Evolutionary conservation across 2,888 invertebrate genomes (phyloP).

Genomic region (Eristalinus sepulchralis): DNA sequence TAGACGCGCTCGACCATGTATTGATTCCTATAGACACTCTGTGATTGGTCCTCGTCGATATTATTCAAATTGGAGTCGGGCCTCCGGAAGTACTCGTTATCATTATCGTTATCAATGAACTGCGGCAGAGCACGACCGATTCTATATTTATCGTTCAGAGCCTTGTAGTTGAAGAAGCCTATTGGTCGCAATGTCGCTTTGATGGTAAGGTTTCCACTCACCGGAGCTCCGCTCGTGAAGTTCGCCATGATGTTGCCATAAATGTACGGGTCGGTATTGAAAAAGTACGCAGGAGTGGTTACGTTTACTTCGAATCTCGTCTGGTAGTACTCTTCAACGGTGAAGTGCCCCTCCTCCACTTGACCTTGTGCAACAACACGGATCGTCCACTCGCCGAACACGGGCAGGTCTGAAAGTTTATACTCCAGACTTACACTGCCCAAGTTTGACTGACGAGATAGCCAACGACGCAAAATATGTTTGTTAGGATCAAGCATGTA

Average conservation of each 20-base stretch:
- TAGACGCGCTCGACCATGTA: conserved; percentile 87
- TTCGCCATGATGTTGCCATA: conserved; percentile 95
- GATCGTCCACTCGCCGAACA: conserved; percentile 95
- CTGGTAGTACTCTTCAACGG: conserved; percentile 97
- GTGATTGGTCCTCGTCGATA: conserved; percentile 61
- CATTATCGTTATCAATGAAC: conserved; percentile 72
- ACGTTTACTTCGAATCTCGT: conserved; percentile 97
- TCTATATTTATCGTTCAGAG: conserved; percentile 82
- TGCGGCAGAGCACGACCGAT: conserved; percentile 78
- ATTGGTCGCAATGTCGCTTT: conserved; percentile 89
- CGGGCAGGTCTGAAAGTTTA: conserved; percentile 94
- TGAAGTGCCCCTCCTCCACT: conserved; percentile 91
- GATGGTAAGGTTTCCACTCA: conserved; percentile 93
- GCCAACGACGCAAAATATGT: conserved; percentile 94
- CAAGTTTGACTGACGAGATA: conserved; percentile 94
- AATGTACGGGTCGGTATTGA: conserved; percentile 91
- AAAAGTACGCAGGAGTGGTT: conserved; percentile 96
- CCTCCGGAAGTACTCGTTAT: conserved; percentile 74
- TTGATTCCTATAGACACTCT: conserved; percentile 81
- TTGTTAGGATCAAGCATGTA: conserved; percentile 94
- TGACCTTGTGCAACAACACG: conserved; percentile 94
- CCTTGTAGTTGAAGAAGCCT: conserved; percentile 83
- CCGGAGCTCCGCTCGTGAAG: conserved; percentile 96
- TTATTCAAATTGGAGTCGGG: conserved; percentile 59
- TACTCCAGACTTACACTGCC: conserved; percentile 97